Conservation (phyloP, 2,888 invertebrate genomes). For the Oscheius onirici region DNA sequence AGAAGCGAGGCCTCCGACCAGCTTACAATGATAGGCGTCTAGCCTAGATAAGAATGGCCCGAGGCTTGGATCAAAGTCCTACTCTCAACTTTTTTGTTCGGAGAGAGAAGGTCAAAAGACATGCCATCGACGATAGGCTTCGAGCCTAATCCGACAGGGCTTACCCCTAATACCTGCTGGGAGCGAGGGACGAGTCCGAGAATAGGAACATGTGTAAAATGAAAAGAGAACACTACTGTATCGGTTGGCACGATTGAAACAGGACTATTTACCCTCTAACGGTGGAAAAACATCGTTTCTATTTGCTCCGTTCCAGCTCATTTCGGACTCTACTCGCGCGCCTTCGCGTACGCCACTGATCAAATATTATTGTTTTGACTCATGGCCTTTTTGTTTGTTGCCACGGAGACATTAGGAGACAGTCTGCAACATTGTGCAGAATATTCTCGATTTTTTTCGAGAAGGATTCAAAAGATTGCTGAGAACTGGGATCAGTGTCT, state of each 20-base stretch:
- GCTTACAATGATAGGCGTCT: slow-evolving; percentile 33
- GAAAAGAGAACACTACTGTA: too few species aligned
- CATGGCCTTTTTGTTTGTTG: too few species aligned
- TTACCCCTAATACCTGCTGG: slow-evolving; percentile 27
- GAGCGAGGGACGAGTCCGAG: neutral
- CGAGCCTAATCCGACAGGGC: slow-evolving; percentile 27
- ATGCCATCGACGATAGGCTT: slow-evolving; percentile 14
- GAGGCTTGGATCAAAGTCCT: slow-evolving; percentile 12
- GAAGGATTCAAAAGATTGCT: too few species aligned
- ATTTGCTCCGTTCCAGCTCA: neutral
- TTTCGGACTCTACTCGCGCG: too few species aligned
- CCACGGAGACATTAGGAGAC: too few species aligned
- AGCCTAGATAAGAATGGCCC: slow-evolving; percentile 27
- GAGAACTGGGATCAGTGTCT: too few species aligned
- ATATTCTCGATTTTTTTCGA: too few species aligned
- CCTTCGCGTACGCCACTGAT: too few species aligned
- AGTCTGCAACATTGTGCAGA: too few species aligned
- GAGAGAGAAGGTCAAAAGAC: neutral
- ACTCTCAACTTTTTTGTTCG: neutral
- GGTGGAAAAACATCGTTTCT: neutral
- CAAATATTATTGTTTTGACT: too few species aligned
- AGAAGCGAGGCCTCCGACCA: slow-evolving; percentile 14
- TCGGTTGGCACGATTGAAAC: neutral
- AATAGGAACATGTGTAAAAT: too few species aligned
- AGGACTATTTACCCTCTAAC: neutral